Conservation (phyloP, 2,888 invertebrate genomes). For the Cataglyphis rosenhaueri region DNA sequence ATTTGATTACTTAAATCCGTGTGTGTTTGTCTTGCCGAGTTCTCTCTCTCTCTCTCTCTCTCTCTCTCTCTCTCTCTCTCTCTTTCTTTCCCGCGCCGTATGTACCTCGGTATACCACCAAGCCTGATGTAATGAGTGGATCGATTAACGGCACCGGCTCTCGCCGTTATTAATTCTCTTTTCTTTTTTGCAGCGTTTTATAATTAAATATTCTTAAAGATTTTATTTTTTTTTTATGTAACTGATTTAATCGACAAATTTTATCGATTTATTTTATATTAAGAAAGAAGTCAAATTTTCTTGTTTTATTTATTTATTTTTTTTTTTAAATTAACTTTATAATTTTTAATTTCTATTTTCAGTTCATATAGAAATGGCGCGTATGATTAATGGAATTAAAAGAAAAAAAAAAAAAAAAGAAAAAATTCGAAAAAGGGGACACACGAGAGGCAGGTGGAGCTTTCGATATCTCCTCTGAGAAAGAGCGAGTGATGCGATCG, state of each 20-base stretch:
- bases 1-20: slow-evolving; percentile 34
- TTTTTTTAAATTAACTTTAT: neutral
- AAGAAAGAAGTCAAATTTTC: neutral
- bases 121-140: slow-evolving; percentile 22
- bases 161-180: neutral
- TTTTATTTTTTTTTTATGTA: neutral
- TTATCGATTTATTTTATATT: neutral
- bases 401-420: too few species aligned
- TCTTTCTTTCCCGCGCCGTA: neutral
- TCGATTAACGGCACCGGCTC: slow-evolving; percentile 12
- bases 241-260: neutral
- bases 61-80: neutral
- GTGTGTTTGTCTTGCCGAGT: slow-evolving; percentile 41
- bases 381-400: neutral
- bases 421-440: neutral
- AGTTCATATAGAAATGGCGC: neutral
- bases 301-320: neutral
- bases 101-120: neutral
- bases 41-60: neutral
- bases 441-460: neutral
- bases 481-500: neutral
- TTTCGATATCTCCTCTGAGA: slow-evolving; percentile 1
- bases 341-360: neutral
- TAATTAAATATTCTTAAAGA: neutral
- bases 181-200: neutral